Evolutionary conservation across 2,113 vertebrate genomes (phyloP).

Genomic region (Sinocyclocheilus anshuiensis): DNA sequence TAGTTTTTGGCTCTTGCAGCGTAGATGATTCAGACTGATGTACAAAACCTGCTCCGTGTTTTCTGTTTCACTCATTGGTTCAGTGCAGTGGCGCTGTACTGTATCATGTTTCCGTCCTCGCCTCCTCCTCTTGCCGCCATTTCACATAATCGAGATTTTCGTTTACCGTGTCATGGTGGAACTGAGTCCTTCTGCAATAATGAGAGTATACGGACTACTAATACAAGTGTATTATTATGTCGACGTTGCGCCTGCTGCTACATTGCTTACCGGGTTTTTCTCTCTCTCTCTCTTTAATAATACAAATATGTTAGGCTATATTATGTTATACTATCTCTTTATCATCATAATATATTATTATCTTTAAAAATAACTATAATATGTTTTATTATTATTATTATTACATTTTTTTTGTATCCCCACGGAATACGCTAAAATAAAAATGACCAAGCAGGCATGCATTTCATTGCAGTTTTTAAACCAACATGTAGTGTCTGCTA

Average conservation of each 20-base stretch:
- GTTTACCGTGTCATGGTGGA: constrained; percentile 60
- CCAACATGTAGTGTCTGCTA: background rate
- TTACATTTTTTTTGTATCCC: too few relatives aligned
- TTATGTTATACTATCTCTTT: background rate
- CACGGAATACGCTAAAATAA: background rate
- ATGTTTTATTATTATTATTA: background rate
- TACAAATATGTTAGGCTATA: background rate
- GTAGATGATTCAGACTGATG: constrained; percentile 31
- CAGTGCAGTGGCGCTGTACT: constrained; percentile 13
- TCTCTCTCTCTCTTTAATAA: background rate
- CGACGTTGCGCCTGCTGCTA: background rate
- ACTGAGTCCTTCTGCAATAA: constrained; percentile 34
- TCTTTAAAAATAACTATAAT: background rate
- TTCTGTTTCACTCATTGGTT: constrained; percentile 36
- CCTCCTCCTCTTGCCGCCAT: constrained; percentile 63
- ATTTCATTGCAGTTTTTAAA: background rate
- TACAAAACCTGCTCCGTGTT: constrained; percentile 29
- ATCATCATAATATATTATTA: background rate
- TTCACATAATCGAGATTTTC: constrained; percentile 51
- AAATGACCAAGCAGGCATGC: too few relatives aligned
- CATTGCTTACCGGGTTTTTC: background rate
- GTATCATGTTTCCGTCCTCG: constrained; percentile 41
- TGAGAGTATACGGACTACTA: background rate
- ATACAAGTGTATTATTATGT: background rate
- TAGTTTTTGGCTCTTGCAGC: background rate